These are phyloP conservation scores for Lamprologus speciosus DNA, from an alignment of 2,113 vertebrate genomes.

Conservation along the genomic window DNA sequence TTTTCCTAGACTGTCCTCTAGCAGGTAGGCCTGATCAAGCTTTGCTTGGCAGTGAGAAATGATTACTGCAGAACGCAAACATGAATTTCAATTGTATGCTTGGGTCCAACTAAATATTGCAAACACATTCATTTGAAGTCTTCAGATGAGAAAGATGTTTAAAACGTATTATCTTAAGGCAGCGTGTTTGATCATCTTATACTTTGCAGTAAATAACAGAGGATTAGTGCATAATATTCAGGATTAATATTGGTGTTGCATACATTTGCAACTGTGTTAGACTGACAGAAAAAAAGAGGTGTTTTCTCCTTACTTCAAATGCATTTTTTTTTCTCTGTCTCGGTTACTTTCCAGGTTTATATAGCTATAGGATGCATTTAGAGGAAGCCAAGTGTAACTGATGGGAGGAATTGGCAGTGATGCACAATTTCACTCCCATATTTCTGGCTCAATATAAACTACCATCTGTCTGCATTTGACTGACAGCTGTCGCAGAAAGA, in stretches of 20 bases:
- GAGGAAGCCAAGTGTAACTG: background rate
- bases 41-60: background rate
- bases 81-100: constrained; percentile 20
- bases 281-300: background rate
- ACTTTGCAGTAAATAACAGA: background rate
- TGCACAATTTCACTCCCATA: background rate
- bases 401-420: background rate
- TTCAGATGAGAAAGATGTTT: background rate
- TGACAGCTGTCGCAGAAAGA: constrained; percentile 5
- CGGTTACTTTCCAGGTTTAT: background rate
- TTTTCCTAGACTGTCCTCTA: constrained; percentile 1
- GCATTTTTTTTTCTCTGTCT: background rate
- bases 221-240: background rate
- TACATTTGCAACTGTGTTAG: background rate
- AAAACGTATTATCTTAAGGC: background rate
- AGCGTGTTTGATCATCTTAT: background rate
- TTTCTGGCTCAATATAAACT: background rate
- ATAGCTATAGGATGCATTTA: background rate
- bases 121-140: background rate
- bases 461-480: constrained; percentile 1
- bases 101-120: background rate
- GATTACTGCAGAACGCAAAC: background rate
- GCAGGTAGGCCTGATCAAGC: background rate
- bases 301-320: background rate
- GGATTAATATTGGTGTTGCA: background rate